Percentiles rank a stretch among this genome's conserved stretches.
Evolutionary conservation across 2,797 vertebrate genomes (phyloP).

Genomic region (Spizella passerina): DNA sequence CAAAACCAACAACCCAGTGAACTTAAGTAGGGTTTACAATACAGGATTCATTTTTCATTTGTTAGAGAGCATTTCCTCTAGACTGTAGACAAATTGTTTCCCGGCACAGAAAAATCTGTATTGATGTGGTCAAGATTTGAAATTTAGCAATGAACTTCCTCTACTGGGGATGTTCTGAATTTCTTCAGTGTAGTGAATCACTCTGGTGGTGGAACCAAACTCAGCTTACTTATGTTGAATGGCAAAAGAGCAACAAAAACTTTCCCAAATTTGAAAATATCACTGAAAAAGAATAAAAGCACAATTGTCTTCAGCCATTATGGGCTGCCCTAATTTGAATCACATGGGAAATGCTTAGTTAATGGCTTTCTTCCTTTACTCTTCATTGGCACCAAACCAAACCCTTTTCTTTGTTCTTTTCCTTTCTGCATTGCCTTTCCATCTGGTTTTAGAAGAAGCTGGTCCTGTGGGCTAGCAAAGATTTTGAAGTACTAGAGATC

Average conservation of each 20-base stretch:
- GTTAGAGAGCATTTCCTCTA: not conserved
- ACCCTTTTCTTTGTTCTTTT: constrained; percentile 24
- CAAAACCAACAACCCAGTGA: not conserved
- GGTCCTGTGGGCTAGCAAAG: not conserved
- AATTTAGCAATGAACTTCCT: constrained; percentile 37
- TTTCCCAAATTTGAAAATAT: constrained; percentile 38
- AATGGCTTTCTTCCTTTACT: constrained; percentile 20
- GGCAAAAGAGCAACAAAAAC: constrained; percentile 15
- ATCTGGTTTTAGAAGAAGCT: constrained; percentile 11
- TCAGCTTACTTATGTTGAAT: not conserved
- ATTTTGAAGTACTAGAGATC: not conserved
- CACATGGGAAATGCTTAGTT: constrained; percentile 21
- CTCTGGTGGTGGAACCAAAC: constrained; percentile 5
- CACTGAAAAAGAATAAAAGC: constrained; percentile 45
- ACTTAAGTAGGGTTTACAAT: not conserved
- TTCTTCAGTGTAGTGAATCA: constrained; percentile 35
- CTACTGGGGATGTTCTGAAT: not conserved
- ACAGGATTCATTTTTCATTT: constrained; percentile 20
- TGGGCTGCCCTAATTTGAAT: constrained; percentile 34
- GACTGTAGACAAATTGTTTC: not conserved
- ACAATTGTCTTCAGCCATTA: not conserved
- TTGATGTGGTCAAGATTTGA: constrained; percentile 14
- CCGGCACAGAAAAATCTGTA: not conserved
- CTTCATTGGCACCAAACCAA: not conserved
- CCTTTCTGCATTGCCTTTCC: not conserved